Base-by-base conservation (phyloP, 2,113 vertebrate species). In the Hucho hucho region DNA sequence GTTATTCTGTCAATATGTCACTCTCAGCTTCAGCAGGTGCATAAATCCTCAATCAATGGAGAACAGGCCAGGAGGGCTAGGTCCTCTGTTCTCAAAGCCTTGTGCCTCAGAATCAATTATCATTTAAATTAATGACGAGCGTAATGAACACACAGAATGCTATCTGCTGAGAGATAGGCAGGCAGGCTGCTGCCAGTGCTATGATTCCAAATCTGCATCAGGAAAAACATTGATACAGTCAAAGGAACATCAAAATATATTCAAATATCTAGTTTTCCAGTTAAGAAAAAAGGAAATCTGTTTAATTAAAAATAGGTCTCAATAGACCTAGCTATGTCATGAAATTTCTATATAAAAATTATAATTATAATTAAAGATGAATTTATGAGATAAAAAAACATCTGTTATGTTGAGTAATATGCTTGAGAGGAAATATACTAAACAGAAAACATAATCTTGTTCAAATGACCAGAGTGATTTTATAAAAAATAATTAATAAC, bases 361-460 rank as follows among this genome's bases (percentile, higher is more conserved):
- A n/a, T n/a, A n/a, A n/a, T n/a, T n/a, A 69, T 90, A 92, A 92
- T 92, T 85, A 92, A 91, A 92, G 91, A 92, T 92, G 84, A 86
- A 87, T 81, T 85, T 89, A 91, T 91, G 88, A 77, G 84, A 84
- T 75, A 72, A 85, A 85, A 84, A 79, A 73, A 59, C 59, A 4
- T 0, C 76, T 77, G 79, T 86, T 86, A 90, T 91, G 88, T 87
- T 75, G 80, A 89, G 82, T 86, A 84, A 16, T 59, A n/a, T 88
- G 80, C 87, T 84, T 88, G 80, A 75, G 75, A 37, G 74, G 78
- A 86, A 88, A 90, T 89, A 77, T 79, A 87, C 79, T 87, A 75
- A 87, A 83, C 85, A 79, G 82, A 86, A 61, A 86, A 69, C 73
- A 24, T 75, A 84, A 79, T 90, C 88, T 84, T 76, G 56, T 72